Evolutionary conservation across 2,797 vertebrate species (phyloP).

Genomic region (Hippoglossus hippoglossus): DNA sequence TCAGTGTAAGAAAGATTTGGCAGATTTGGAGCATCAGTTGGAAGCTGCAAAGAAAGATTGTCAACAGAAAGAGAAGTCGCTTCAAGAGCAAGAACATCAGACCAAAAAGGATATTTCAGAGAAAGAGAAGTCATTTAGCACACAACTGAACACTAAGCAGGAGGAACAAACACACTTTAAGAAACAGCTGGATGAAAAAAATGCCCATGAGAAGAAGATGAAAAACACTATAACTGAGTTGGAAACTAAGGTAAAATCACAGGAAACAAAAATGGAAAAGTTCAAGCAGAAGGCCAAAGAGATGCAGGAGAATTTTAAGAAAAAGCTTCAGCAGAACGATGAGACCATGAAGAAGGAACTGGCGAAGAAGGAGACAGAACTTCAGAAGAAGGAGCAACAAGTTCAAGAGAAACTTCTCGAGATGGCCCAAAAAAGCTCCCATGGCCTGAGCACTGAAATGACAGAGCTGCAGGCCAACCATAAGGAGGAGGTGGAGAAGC

Average conservation of each 20-base stretch:
- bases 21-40: constrained; percentile 80
- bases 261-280: constrained; percentile 92
- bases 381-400: constrained; percentile 91
- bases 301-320: constrained; percentile 90
- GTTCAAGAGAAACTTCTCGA: constrained; percentile 91
- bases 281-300: constrained; percentile 91
- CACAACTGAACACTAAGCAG: constrained; percentile 77
- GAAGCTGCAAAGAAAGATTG: constrained; percentile 80
- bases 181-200: constrained; percentile 83
- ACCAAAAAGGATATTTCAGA: constrained; percentile 79
- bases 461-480: constrained; percentile 91
- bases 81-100: constrained; percentile 80
- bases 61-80: constrained; percentile 78
- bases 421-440: constrained; percentile 90
- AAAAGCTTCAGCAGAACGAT: constrained; percentile 91
- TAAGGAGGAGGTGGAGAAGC: constrained; percentile 88
- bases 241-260: constrained; percentile 89
- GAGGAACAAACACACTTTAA: constrained; percentile 82
- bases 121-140: constrained; percentile 81
- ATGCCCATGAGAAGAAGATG: constrained; percentile 83
- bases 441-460: constrained; percentile 87
- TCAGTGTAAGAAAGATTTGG: constrained; percentile 77
- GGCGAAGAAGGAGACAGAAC: constrained; percentile 88
- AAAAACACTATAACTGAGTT: constrained; percentile 83
- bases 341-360: constrained; percentile 90